Base-by-base conservation (phyloP, 2,888 invertebrate species). In the Plagodis dolabraria region DNA sequence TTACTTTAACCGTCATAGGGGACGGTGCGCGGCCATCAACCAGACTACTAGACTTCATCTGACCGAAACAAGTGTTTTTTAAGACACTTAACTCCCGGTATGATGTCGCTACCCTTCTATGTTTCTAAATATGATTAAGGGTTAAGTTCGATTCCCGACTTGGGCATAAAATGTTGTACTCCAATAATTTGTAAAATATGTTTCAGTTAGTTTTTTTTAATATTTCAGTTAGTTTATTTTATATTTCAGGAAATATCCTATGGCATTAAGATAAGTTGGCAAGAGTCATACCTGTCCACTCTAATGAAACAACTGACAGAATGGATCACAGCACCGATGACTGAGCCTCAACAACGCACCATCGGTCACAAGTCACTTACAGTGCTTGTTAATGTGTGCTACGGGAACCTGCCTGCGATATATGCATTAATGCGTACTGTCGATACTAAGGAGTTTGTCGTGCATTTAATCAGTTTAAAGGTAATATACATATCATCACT, bases 241-340 rank as follows among this genome's bases (percentile, higher is more conserved):
- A 12, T 12, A 49, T 87, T 89, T 42, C 86, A 96, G 94, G 96
- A 96, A 75, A 90, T 97, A 60, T 96, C 96, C 0, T 96, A 96
- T 71, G 96, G 96, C 35, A 95, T 96, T 12, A 95, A 95, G 78
- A 96, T 97, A 34, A 94, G 94, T 7, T 97, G 96, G 96, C 96
- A 96, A 79, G 96, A 97, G 74, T 95, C 96, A 0, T 95, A 96
- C 79, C 87, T 97, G 45, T 86, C 94, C 0, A 93, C 94, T 63
- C 85, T 97, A 8, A 94, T 97, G 82, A 93, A 94, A 56, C 94
- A 94, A 22, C 83, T 97, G 0, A 95, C 95, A 0, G 94, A 94
- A 35, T 95, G 95, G 94, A 94, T 96, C 49, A 86, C 83, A 0
- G 83, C 85, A 43, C 92, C 93, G 0, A 92, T 93, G 74, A 76